Base-by-base conservation (phyloP, 2,888 invertebrate genomes). In the Platynereis dumerilii region DNA sequence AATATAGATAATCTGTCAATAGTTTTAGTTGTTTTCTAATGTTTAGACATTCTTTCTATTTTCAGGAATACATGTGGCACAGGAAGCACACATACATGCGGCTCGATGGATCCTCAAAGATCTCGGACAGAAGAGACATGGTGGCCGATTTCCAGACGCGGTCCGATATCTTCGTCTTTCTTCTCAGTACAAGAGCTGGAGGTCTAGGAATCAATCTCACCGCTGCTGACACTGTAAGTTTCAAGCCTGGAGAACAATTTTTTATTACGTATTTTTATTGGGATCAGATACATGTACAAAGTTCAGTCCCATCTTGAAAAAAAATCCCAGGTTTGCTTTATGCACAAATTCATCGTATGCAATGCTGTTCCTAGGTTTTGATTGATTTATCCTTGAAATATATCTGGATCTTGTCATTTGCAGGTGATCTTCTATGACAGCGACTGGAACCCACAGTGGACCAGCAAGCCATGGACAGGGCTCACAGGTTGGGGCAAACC, bases 361-460 rank as follows among this genome's bases (percentile, higher is more conserved):
- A n/a, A n/a, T n/a, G n/a, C n/a, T n/a, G n/a, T n/a, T n/a, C n/a
- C n/a, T n/a, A n/a, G n/a, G n/a, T n/a, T n/a, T n/a, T n/a, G n/a
- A n/a, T n/a, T n/a, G n/a, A n/a, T n/a, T n/a, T n/a, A n/a, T n/a
- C n/a, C n/a, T n/a, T n/a, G n/a, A n/a, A n/a, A n/a, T n/a, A n/a
- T n/a, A n/a, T n/a, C n/a, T n/a, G n/a, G n/a, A n/a, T n/a, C n/a
- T n/a, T n/a, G n/a, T n/a, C n/a, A n/a, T n/a, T n/a, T 79, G 3
- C 83, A 95, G 92, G 95, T 96, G 73, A 96, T 97, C 86, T 97
- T 97, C 87, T 97, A 96, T 85, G 97, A 97, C 84, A 95, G 94
- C 48, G 96, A 96, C 85, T 96, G 96, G 96, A 96, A 96, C 96
- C 96, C 1, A 96, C 96, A 0, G 95, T 96, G 54, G 96, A 97